These are phyloP conservation scores for Ondatra zibethicus DNA, from an alignment of 2,113 vertebrate genomes.

Conservation along the genomic window DNA sequence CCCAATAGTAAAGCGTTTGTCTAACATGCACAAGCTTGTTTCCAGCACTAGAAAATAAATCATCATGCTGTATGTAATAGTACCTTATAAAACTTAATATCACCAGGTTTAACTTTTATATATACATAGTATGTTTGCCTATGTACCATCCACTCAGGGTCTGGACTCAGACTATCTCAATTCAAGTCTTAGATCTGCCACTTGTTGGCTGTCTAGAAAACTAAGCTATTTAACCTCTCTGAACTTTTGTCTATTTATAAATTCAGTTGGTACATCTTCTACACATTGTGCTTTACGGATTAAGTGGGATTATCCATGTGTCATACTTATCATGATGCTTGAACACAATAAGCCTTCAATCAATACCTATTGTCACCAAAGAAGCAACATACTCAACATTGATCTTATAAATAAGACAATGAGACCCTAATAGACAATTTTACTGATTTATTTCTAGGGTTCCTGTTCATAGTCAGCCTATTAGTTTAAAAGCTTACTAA, in stretches of 20 bases:
- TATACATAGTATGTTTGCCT: not conserved
- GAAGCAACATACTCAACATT: not conserved
- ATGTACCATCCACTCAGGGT: too few species aligned
- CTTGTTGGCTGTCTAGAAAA: not conserved
- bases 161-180: not conserved
- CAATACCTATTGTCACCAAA: constrained; percentile 26
- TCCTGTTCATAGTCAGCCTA: not conserved
- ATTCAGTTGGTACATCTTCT: not conserved
- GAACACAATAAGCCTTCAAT: not conserved
- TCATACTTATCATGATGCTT: not conserved
- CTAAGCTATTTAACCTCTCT: not conserved
- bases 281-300: not conserved
- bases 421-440: not conserved
- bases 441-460: not conserved
- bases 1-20: not conserved
- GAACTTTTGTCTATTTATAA: not conserved
- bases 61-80: not conserved
- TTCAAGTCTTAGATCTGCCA: not conserved
- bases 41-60: not conserved
- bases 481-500: constrained; percentile 9
- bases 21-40: not conserved
- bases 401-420: constrained; percentile 2
- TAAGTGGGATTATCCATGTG: not conserved
- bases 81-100: not conserved
- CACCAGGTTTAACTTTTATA: not conserved